These are phyloP conservation scores for Anthopleura xanthogrammica DNA, from an alignment of 92 coral and sea anemone genomes.

Conservation along the genomic window DNA sequence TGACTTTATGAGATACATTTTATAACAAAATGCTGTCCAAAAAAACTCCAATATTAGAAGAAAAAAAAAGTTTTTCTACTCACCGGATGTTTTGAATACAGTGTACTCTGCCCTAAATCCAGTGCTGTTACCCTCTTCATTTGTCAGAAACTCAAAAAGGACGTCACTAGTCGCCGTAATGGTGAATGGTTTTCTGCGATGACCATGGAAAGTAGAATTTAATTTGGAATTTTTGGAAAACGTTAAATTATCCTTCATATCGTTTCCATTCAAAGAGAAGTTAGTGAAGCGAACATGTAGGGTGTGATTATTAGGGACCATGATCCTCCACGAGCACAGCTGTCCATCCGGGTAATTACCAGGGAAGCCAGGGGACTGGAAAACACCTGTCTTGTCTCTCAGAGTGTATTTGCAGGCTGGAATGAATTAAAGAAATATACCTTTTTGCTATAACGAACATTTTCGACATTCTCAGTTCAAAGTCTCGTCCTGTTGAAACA, in stretches of 20 bases:
- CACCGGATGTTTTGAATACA: not conserved
- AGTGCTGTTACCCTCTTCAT: conserved; percentile 1
- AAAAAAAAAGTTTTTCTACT: not conserved
- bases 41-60: too few species aligned
- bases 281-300: conserved; percentile 35
- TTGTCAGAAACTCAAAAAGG: not conserved
- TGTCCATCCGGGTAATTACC: conserved; percentile 56
- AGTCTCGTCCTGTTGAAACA: too few species aligned
- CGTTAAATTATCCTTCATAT: too few species aligned
- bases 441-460: too few species aligned
- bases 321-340: conserved; percentile 68
- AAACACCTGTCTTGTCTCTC: conserved; percentile 36
- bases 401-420: conserved; percentile 39
- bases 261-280: conserved; percentile 18
- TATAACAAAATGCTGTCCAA: too few species aligned
- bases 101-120: conserved; percentile 13
- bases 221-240: not conserved
- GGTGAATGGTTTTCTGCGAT: not conserved
- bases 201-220: not conserved
- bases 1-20: too few species aligned
- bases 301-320: conserved; percentile 16
- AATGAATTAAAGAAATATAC: too few species aligned
- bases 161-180: not conserved
- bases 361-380: conserved; percentile 66
- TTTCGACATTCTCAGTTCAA: too few species aligned